Percentiles rank a stretch among this genome's conserved stretches.
Conservation (phyloP, 2,888 invertebrate genomes). For the Agonopterix subpropinquella region DNA sequence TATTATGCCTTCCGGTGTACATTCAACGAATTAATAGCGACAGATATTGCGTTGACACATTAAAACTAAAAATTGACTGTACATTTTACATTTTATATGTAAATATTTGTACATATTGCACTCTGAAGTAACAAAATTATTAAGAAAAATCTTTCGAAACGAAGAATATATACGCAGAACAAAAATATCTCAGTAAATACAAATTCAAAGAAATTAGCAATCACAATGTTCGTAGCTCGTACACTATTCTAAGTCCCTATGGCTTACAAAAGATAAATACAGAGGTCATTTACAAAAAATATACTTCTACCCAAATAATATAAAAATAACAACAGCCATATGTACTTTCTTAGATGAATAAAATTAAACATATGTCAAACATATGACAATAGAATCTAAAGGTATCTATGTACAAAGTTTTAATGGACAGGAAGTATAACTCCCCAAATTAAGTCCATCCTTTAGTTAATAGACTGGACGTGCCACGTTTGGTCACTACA, state of each 20-base stretch:
- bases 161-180: constrained; percentile 63
- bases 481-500: constrained; percentile 62
- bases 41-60: constrained; percentile 69
- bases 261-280: constrained; percentile 75
- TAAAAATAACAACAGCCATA: constrained; percentile 77
- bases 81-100: constrained; percentile 72
- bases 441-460: constrained; percentile 37
- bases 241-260: constrained; percentile 68
- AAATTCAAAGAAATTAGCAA: constrained; percentile 61
- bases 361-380: constrained; percentile 75
- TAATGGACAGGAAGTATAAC: constrained; percentile 49
- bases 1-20: constrained; percentile 71
- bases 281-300: constrained; percentile 75
- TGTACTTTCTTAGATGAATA: constrained; percentile 76
- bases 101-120: constrained; percentile 86
- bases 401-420: constrained; percentile 67
- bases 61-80: constrained; percentile 74
- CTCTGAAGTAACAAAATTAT: constrained; percentile 76
- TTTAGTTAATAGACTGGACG: constrained; percentile 51
- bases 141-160: constrained; percentile 65
- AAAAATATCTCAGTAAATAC: constrained; percentile 58
- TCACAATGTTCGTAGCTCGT: constrained; percentile 73
- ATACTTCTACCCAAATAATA: constrained; percentile 75
- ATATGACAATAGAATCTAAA: constrained; percentile 73
- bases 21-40: constrained; percentile 63